Evolutionary conservation across 2,888 invertebrate genomes (phyloP).

Genomic region (Argyresthia albistria): DNA sequence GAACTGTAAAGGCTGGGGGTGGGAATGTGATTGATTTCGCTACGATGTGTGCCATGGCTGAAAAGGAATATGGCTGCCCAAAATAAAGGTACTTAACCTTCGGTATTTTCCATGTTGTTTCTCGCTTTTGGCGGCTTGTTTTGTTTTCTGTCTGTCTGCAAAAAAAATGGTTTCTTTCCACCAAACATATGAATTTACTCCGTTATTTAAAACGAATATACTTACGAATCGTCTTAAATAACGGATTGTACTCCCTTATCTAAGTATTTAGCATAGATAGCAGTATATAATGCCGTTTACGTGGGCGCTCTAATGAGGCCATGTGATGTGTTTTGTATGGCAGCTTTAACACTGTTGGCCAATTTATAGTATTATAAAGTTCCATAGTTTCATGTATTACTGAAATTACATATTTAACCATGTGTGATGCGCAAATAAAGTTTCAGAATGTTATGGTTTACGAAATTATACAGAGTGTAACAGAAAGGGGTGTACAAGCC

Average conservation of each 20-base stretch:
- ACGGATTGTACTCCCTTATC: slow-evolving; percentile 9
- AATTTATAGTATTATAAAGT: too few relatives aligned
- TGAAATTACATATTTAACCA: too few relatives aligned
- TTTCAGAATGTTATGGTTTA: too few relatives aligned
- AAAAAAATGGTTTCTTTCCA: not conserved
- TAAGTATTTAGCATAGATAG: slow-evolving; percentile 48
- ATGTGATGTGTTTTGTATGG: slow-evolving; percentile 33
- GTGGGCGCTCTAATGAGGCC: slow-evolving; percentile 48
- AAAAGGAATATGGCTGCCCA: slow-evolving; percentile 50
- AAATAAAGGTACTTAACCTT: slow-evolving; percentile 46
- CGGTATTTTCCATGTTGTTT: slow-evolving; percentile 14
- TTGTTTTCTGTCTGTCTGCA: not conserved
- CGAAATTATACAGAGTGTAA: too few relatives aligned
- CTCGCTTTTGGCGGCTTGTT: not conserved
- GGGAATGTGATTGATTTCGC: too few relatives aligned
- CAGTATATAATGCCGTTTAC: slow-evolving; percentile 7
- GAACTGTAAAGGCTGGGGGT: too few relatives aligned
- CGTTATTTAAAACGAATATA: too few relatives aligned
- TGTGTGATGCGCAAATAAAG: too few relatives aligned
- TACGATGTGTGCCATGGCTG: slow-evolving; percentile 9
- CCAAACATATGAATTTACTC: not conserved
- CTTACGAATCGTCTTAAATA: not conserved
- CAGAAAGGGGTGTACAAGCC: too few relatives aligned
- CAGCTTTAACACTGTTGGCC: too few relatives aligned
- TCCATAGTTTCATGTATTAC: too few relatives aligned